Conservation (phyloP, 2,888 invertebrate genomes). For the Digitonthophagus gazella region DNA sequence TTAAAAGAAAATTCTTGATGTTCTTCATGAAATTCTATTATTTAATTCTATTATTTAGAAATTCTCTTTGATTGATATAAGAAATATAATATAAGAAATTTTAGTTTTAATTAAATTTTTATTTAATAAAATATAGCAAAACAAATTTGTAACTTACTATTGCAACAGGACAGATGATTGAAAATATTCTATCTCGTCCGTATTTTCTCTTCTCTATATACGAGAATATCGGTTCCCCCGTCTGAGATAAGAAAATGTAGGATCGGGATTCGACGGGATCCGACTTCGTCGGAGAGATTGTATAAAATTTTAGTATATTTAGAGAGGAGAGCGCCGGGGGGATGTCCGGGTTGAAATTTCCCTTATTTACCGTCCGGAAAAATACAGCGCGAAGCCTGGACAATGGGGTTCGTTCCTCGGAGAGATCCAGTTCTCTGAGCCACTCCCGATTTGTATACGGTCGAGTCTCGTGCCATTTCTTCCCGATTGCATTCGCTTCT, state of each 20-base stretch:
- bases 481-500: constrained; percentile 12
- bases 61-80: too few relatives aligned
- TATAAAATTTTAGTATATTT: background rate
- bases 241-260: background rate
- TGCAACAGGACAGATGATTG: background rate
- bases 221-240: background rate
- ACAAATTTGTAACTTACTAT: background rate
- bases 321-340: background rate
- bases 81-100: too few relatives aligned
- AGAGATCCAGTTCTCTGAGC: constrained; percentile 5
- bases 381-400: constrained; percentile 8
- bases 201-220: background rate
- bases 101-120: too few relatives aligned
- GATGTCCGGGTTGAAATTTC: background rate
- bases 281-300: background rate
- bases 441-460: constrained; percentile 10
- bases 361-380: constrained; percentile 8
- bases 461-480: constrained; percentile 5
- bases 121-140: too few relatives aligned
- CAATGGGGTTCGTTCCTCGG: constrained; percentile 11
- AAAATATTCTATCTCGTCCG: background rate
- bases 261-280: background rate
- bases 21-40: background rate
- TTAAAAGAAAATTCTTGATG: background rate
- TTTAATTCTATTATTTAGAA: too few relatives aligned